Conservation (phyloP, 2,888 invertebrate species). For the Hydroisotoma schaefferi region DNA sequence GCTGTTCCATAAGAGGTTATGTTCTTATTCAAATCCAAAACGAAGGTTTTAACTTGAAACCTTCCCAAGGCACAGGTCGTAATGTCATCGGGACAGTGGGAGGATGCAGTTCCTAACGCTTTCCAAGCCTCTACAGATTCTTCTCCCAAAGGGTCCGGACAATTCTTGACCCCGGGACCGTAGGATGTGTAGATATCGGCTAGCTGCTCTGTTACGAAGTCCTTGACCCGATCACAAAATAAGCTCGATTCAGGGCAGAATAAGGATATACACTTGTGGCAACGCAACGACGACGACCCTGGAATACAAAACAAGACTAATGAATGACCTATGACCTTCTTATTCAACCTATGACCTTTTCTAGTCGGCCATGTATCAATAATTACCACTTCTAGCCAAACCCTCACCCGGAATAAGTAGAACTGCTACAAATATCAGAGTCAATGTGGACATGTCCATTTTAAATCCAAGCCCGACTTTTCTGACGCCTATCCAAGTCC, state of each 20-base stretch:
- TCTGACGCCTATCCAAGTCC: no score
- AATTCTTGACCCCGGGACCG: conserved; percentile 20
- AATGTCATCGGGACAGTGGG: conserved; percentile 25
- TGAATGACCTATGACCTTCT: no score
- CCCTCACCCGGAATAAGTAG: no score
- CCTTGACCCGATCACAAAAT: conserved; percentile 29
- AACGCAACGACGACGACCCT: conserved; percentile 27
- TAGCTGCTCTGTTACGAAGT: conserved; percentile 24
- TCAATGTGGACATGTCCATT: no score
- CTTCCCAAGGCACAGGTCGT: conserved; percentile 41
- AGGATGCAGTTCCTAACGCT: conserved; percentile 9
- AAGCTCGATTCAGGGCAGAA: conserved; percentile 31
- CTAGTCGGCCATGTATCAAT: no score
- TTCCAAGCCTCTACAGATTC: conserved; percentile 14
- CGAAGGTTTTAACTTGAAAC: conserved; percentile 31
- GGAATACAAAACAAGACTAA: conserved; percentile 9
- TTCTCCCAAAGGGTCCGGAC: conserved; percentile 27
- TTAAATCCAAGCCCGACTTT: no score
- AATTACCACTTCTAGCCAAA: no score
- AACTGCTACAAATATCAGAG: no score
- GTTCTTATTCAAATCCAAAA: conserved; percentile 26
- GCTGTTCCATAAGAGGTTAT: conserved; percentile 41
- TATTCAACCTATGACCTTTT: no score
- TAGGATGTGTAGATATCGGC: conserved; percentile 32
- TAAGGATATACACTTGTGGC: conserved; percentile 39